A percentile compares a stretch with the other conserved stretches of the same genome.
phyloP scores from a whole-genome alignment of 1,140 invertebrate genomes.

The Sarcophaga bullata region DNA sequence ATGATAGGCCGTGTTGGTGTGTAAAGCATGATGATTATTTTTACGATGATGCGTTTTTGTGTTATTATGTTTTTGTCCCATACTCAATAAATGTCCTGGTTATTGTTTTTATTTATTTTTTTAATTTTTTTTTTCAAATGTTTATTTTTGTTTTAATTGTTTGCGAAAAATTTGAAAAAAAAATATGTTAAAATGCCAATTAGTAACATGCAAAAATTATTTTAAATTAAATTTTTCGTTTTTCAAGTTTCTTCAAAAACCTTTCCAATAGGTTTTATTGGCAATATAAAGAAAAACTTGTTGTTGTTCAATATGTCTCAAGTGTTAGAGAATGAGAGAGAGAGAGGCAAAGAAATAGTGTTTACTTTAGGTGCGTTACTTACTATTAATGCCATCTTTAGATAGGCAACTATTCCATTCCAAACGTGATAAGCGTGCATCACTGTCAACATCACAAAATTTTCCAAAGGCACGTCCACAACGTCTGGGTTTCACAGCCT shows the following conservation, averaged over 20 bases:
- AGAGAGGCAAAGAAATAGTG: neutral
- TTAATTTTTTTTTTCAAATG: too few species aligned
- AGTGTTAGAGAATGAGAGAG: neutral
- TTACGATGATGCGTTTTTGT: constrained; percentile 48
- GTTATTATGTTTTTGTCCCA: constrained; percentile 39
- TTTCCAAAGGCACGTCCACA: constrained; percentile 89
- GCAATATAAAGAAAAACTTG: too few species aligned
- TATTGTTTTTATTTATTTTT: too few species aligned
- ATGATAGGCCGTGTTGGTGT: constrained; percentile 39
- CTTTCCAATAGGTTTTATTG: too few species aligned
- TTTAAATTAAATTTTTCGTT: too few species aligned
- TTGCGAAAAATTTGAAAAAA: too few species aligned
- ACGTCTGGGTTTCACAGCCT: constrained; percentile 84
- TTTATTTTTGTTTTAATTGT: too few species aligned
- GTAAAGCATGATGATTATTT: constrained; percentile 51
- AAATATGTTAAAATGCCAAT: neutral
- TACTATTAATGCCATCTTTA: constrained; percentile 71
- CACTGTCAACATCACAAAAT: constrained; percentile 83
- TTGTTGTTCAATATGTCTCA: constrained; percentile 1
- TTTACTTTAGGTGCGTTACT: constrained; percentile 51
- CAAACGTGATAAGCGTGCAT: constrained; percentile 77
- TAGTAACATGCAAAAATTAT: neutral
- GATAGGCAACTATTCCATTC: constrained; percentile 88
- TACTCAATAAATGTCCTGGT: neutral
- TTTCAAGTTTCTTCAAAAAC: too few species aligned